These are phyloP conservation scores for Penelope pileata DNA, from an alignment of 2,113 vertebrate genomes.

Conservation along the genomic window DNA sequence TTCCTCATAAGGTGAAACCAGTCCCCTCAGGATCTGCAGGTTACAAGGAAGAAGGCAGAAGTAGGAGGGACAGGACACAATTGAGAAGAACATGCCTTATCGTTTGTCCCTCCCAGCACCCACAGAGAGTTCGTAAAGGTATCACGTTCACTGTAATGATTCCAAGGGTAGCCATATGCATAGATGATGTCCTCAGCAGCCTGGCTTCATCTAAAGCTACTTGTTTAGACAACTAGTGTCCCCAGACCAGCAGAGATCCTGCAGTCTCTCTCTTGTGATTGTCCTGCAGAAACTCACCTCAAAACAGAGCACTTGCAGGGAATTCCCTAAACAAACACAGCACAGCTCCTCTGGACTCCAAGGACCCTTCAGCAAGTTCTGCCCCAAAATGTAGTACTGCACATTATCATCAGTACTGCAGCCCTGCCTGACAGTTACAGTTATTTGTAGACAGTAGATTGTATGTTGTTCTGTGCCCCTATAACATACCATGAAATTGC, in stretches of 20 bases:
- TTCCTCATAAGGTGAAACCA: neutral
- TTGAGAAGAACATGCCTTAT: neutral
- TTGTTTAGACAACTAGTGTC: neutral
- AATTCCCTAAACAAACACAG: neutral
- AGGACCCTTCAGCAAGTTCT: neutral
- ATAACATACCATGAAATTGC: neutral
- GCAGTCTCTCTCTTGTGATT: rapidly evolving
- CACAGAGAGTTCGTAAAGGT: neutral
- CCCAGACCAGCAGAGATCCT: neutral
- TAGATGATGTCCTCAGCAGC: neutral
- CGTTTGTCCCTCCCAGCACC: neutral
- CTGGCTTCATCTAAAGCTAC: neutral
- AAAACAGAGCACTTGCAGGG: neutral
- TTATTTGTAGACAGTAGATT: neutral
- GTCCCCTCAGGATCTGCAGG: neutral
- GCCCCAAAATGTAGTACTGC: neutral
- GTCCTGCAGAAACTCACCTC: neutral
- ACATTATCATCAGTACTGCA: neutral
- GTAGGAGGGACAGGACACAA: neutral
- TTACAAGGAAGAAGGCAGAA: neutral
- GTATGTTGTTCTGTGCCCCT: neutral
- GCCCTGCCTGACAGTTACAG: neutral
- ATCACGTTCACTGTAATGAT: rapidly evolving
- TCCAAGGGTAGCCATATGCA: neutral
- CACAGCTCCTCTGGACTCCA: rapidly evolving